Conservation (phyloP, 1,140 invertebrate species). For the Alviniconcha marisindica region DNA sequence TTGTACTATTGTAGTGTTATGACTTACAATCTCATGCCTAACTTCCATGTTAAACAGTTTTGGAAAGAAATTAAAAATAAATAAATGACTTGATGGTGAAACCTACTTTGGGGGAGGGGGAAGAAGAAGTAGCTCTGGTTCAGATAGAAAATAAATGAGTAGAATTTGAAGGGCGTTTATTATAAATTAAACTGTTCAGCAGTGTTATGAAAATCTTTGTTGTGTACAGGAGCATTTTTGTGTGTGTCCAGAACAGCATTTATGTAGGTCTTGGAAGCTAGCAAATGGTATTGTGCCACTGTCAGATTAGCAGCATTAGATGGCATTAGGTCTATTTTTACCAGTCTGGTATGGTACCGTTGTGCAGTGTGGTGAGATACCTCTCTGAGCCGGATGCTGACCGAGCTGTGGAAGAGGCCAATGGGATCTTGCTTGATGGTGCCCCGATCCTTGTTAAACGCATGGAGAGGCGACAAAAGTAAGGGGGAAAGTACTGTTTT, state of each 20-base stretch:
- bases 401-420: slow-evolving; percentile 42
- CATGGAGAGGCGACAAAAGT: slow-evolving; percentile 43
- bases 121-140: no score
- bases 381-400: slow-evolving; percentile 54
- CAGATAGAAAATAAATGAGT: no score
- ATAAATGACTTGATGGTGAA: no score
- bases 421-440: slow-evolving; percentile 44
- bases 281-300: not conserved
- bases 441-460: slow-evolving; percentile 39
- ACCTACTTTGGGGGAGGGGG: no score
- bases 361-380: slow-evolving; percentile 52
- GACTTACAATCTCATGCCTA: no score
- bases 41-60: no score
- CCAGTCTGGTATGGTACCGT: not conserved
- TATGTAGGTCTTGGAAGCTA: not conserved
- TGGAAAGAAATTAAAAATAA: no score
- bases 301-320: not conserved
- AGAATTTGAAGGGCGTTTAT: no score
- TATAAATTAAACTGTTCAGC: no score
- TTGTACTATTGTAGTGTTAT: no score
- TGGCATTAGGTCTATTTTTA: not conserved
- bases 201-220: not conserved
- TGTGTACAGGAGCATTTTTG: not conserved
- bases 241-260: no score
- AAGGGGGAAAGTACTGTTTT: not conserved